phyloP scores from a whole-genome alignment of 2,888 invertebrate species.

The Lacanobia oleracea region DNA sequence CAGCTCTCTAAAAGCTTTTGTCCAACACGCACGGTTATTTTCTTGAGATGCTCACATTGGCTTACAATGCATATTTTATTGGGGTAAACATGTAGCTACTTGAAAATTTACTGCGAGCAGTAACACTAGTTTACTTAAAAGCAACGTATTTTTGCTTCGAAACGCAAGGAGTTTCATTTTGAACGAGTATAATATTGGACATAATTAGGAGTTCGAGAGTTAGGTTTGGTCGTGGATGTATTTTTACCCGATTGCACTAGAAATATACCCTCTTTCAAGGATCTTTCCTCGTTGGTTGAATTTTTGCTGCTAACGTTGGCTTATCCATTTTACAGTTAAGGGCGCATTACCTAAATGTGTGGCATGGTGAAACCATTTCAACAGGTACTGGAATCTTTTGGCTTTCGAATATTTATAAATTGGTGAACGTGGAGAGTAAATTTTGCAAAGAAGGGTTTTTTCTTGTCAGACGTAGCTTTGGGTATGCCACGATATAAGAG shows the following conservation, averaged over 20 bases:
- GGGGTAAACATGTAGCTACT: conserved; percentile 63
- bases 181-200: not conserved
- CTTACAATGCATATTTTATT: conserved; percentile 80
- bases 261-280: too few relatives aligned
- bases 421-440: not conserved
- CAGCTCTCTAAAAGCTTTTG: conserved; percentile 84
- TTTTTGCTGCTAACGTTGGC: not conserved
- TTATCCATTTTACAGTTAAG: not conserved
- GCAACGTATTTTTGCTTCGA: conserved; percentile 28
- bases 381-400: not conserved
- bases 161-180: not conserved
- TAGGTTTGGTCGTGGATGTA: not conserved
- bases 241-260: not conserved
- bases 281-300: too few relatives aligned
- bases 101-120: conserved; percentile 46
- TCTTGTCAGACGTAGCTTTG: not conserved
- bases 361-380: not conserved
- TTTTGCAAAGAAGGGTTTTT: not conserved
- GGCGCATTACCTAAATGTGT: not conserved
- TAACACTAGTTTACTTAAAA: conserved; percentile 55
- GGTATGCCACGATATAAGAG: too few relatives aligned
- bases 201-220: not conserved
- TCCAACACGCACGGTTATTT: conserved; percentile 78
- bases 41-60: conserved; percentile 74
- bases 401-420: not conserved